Evolutionary conservation across 2,797 vertebrate genomes (phyloP).

Genomic region (Danio albolineatus): DNA sequence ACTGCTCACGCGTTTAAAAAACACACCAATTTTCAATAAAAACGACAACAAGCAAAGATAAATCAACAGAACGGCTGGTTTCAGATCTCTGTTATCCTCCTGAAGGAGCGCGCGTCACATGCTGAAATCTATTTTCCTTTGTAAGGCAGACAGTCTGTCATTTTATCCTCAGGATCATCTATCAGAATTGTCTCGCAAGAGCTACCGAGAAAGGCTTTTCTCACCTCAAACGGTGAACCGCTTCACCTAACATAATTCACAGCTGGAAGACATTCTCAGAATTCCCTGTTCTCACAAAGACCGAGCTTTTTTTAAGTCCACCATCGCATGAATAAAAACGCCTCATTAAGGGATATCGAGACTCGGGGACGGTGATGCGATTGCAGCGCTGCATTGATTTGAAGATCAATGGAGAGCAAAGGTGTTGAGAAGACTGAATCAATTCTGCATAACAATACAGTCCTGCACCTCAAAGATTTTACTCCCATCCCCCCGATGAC

Average conservation of each 20-base stretch:
- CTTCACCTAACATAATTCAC: constrained; percentile 42
- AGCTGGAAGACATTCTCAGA: constrained; percentile 51
- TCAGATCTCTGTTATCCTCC: constrained; percentile 3
- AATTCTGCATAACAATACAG: constrained; percentile 59
- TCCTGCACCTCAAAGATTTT: constrained; percentile 39
- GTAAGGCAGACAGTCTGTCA: constrained; percentile 34
- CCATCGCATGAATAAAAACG: constrained; percentile 62
- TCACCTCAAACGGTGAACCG: constrained; percentile 25
- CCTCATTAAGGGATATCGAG: constrained; percentile 62
- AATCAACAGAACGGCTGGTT: background rate
- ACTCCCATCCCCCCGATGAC: constrained; percentile 22
- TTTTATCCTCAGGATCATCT: constrained; percentile 47
- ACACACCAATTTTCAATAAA: background rate
- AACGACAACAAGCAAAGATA: background rate
- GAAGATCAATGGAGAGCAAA: constrained; percentile 50
- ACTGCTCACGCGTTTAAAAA: background rate
- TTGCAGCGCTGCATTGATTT: constrained; percentile 61
- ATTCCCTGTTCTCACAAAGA: constrained; percentile 64
- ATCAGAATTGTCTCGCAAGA: constrained; percentile 30
- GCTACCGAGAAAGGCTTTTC: constrained; percentile 14
- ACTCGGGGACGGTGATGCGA: constrained; percentile 61
- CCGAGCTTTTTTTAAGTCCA: constrained; percentile 51
- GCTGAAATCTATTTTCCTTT: constrained; percentile 39
- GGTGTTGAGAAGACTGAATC: constrained; percentile 53
- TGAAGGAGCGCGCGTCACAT: background rate